phyloP scores from a whole-genome alignment of 2,888 invertebrate species.

The Pachliopta kotzebuea region DNA sequence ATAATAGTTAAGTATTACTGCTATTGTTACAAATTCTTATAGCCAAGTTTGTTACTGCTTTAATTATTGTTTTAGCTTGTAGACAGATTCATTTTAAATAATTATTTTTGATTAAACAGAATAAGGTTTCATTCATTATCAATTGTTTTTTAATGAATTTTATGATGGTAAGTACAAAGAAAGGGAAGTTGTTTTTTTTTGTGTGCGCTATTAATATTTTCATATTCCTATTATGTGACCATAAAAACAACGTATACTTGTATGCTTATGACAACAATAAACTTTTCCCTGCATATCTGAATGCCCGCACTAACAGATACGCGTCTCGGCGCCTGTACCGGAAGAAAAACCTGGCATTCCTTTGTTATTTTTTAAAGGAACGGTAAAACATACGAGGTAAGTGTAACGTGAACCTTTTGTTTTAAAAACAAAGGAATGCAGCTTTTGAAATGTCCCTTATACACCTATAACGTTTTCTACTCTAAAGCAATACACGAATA shows the following conservation, averaged over 20 bases:
- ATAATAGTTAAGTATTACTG: too few relatives aligned
- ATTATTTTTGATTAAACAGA: too few relatives aligned
- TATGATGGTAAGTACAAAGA: too few relatives aligned
- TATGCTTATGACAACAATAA: constrained; percentile 14
- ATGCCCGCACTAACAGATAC: constrained; percentile 14
- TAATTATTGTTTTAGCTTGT: too few relatives aligned
- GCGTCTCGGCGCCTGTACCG: constrained; percentile 19
- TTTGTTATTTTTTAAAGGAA: constrained; percentile 24
- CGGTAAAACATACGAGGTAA: constrained; percentile 21
- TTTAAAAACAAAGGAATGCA: constrained; percentile 16
- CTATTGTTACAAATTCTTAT: neutral
- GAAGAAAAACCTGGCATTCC: constrained; percentile 15
- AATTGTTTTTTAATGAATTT: too few relatives aligned
- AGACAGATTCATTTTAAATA: too few relatives aligned
- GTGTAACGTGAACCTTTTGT: constrained; percentile 16
- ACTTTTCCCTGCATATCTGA: constrained; percentile 18
- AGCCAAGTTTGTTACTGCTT: neutral
- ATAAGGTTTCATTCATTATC: too few relatives aligned
- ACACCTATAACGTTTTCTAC: constrained; percentile 7
- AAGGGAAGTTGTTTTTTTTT: neutral
- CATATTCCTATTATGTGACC: neutral
- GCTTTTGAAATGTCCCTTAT: constrained; percentile 13
- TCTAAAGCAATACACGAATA: constrained; percentile 3
- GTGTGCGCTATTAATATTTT: neutral
- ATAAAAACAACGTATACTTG: neutral